Evolutionary conservation across 2,888 invertebrate genomes (phyloP).

Genomic region (Limnephilus rhombicus): DNA sequence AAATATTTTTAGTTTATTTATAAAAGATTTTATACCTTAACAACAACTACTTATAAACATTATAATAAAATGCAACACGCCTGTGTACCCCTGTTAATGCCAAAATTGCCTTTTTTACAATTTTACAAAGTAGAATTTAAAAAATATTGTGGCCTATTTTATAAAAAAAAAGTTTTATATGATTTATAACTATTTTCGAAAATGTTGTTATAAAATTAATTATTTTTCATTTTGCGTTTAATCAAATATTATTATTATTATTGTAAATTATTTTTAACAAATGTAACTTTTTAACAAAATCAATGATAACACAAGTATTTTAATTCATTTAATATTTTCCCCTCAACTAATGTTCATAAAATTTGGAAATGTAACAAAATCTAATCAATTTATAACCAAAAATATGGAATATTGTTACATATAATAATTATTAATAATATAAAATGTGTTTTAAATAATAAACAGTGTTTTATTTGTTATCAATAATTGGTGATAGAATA

Average conservation of each 20-base stretch:
- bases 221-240: neutral
- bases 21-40: neutral
- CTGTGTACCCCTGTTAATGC: conserved; percentile 45
- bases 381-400: conserved; percentile 66
- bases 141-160: conserved; percentile 9
- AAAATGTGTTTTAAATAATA: conserved; percentile 54
- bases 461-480: conserved; percentile 47
- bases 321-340: conserved; percentile 11
- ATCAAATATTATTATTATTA: neutral
- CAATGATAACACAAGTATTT: neutral
- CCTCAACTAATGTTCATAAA: conserved; percentile 4
- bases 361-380: conserved; percentile 59
- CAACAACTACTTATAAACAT: neutral
- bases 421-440: conserved; percentile 56
- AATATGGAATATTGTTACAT: conserved; percentile 62
- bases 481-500: neutral
- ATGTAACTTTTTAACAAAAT: conserved; percentile 31
- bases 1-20: neutral
- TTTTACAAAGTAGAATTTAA: conserved; percentile 19
- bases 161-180: neutral
- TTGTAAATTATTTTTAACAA: conserved; percentile 34
- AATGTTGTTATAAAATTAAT: neutral
- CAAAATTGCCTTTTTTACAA: conserved; percentile 54
- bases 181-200: neutral
- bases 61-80: neutral